Base-by-base conservation (phyloP, 2,888 invertebrate genomes). In the Crocallis elinguaria region DNA sequence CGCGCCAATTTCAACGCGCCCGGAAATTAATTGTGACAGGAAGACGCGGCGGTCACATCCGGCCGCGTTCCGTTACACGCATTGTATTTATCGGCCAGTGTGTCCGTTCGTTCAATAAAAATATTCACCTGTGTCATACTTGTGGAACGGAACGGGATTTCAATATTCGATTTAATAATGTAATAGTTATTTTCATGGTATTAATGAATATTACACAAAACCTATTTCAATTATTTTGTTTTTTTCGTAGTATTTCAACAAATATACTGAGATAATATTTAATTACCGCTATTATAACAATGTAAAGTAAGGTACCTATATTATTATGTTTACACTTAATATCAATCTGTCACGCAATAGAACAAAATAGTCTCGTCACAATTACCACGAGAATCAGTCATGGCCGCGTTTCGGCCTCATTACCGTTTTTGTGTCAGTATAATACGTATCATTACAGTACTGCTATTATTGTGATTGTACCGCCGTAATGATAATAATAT, bases 1-100 rank as follows among this genome's bases (percentile, higher is more conserved):
- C 91, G 90, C 91, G 91, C 91, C 91, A 91, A 91, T 91, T 91
- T 89, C 91, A 88, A 86, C 90, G 87, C 88, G 83, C 83, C 86
- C 91, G 90, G 91, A 91, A 91, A 91, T 91, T 91, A 90, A 91
- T 91, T 88, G 91, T 91, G 91, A 91, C 91, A 91, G 90, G 86
- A 90, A 90, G 91, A 91, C 87, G 91, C 85, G 82, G 83, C 83
- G 88, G 88, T 82, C 90, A 88, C 88, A 88, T 90, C 90, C 89
- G 66, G 33, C 77, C 77, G 80, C 84, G 83, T 84, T 84, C 86
- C 87, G 86, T 86, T 88, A 82, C 80, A 80, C 80, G 82, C 75
- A 76, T 77, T 75, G 76, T 77, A 75, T 77, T 77, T 62, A 81
- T 80, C 76, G 76, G 75, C 67, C 73, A 67, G 65, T 73, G 69